These are phyloP conservation scores for Zaprionus inermis DNA, from an alignment of 1,140 invertebrate genomes.

Conservation along the genomic window DNA sequence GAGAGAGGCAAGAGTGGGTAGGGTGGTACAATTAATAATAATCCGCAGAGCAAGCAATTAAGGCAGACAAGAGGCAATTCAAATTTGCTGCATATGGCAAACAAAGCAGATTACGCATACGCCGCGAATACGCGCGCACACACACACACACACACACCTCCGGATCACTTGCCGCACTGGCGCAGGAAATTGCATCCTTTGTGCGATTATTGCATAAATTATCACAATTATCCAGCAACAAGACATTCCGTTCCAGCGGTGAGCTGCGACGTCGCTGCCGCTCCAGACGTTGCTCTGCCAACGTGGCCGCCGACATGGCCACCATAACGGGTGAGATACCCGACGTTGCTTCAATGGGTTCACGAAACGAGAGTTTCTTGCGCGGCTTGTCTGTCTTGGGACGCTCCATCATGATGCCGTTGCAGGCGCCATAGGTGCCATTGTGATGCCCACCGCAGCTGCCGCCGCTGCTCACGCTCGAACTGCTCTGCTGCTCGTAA, in stretches of 20 bases:
- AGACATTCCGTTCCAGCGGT: slow-evolving; percentile 56
- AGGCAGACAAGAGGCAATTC: slow-evolving; percentile 31
- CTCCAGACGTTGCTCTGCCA: slow-evolving; percentile 46
- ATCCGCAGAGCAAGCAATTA: slow-evolving; percentile 49
- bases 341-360: slow-evolving; percentile 86
- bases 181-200: slow-evolving; percentile 69
- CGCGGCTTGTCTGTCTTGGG: slow-evolving; percentile 87
- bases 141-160: slow-evolving; percentile 57
- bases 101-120: slow-evolving; percentile 60
- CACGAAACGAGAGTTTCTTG: slow-evolving; percentile 93
- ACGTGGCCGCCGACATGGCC: slow-evolving; percentile 50
- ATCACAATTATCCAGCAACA: slow-evolving; percentile 49
- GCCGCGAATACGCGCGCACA: slow-evolving; percentile 25
- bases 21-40: slow-evolving; percentile 36
- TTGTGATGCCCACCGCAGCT: slow-evolving; percentile 31
- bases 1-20: background rate
- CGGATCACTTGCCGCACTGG: slow-evolving; percentile 63
- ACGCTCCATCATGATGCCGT: slow-evolving; percentile 64
- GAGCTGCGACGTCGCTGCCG: slow-evolving; percentile 71
- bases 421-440: background rate
- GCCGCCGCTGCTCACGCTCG: slow-evolving; percentile 62
- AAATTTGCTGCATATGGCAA: slow-evolving; percentile 11
- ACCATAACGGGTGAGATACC: slow-evolving; percentile 41
- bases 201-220: slow-evolving; percentile 74
- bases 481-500: slow-evolving; percentile 64